Conservation (phyloP, 2,888 invertebrate genomes). For the Escarpia spicata region DNA sequence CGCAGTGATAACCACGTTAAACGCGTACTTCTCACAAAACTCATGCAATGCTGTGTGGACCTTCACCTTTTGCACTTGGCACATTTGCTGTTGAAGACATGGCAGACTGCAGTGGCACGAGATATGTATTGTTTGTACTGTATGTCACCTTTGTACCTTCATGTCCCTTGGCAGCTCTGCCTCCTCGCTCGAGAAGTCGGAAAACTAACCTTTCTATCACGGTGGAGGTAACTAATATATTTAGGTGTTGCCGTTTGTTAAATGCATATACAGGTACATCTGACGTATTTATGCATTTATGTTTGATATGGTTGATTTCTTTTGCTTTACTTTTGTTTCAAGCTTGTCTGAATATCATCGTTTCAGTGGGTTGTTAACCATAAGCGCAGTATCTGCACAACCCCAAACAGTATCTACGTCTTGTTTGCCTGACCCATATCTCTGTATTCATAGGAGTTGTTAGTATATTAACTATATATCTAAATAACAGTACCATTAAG, state of each 20-base stretch:
- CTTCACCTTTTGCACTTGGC: not conserved
- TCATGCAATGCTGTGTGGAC: not conserved
- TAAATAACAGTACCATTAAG: no score
- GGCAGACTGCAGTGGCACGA: not conserved
- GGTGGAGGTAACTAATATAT: slow-evolving; percentile 4
- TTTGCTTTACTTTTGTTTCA: not conserved
- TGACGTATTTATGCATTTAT: not conserved
- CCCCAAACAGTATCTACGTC: no score
- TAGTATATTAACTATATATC: no score
- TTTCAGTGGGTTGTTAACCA: not conserved
- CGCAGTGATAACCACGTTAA: not conserved
- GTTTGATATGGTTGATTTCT: not conserved
- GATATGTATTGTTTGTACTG: not conserved
- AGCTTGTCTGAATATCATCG: not conserved
- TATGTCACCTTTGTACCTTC: not conserved
- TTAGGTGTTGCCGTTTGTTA: not conserved
- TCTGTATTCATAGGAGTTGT: no score
- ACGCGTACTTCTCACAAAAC: not conserved
- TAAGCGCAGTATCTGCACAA: not conserved
- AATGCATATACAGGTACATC: not conserved
- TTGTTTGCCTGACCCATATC: no score
- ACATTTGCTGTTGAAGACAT: slow-evolving; percentile 13
- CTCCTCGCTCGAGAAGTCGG: not conserved
- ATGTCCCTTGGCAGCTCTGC: not conserved
- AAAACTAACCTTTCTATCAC: not conserved